Percentiles rank a stretch among this genome's conserved stretches.
phyloP scores from a whole-genome alignment of 2,797 vertebrate genomes.

The Sebastes miniatus region DNA sequence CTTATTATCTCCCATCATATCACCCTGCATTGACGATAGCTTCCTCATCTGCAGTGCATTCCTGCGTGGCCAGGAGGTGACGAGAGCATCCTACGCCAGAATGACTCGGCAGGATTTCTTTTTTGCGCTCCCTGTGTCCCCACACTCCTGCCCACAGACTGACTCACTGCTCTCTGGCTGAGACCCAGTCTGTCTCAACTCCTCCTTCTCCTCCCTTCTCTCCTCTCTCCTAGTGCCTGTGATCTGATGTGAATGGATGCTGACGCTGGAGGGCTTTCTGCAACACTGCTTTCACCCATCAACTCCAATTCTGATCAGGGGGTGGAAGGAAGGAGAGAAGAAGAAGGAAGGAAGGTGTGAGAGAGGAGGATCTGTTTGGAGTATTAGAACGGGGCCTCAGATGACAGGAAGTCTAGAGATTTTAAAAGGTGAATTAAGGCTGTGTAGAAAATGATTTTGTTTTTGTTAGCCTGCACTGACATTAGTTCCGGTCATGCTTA shows the following conservation, averaged over 20 bases:
- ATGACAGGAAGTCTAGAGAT: not conserved
- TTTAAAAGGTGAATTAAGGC: not conserved
- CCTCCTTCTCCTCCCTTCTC: constrained; percentile 53
- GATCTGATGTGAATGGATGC: constrained; percentile 70
- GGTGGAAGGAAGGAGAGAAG: not conserved
- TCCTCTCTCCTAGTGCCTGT: constrained; percentile 41
- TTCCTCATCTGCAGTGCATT: constrained; percentile 64
- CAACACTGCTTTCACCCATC: constrained; percentile 65
- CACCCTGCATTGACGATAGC: constrained; percentile 39
- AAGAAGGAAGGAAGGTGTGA: constrained; percentile 13
- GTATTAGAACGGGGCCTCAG: not conserved
- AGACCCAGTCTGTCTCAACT: constrained; percentile 72
- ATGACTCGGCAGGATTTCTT: constrained; percentile 80
- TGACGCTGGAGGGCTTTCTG: constrained; percentile 57
- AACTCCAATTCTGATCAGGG: constrained; percentile 52
- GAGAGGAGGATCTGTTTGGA: constrained; percentile 11
- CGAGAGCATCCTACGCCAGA: constrained; percentile 72
- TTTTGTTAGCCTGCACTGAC: not conserved
- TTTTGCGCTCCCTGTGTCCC: constrained; percentile 60
- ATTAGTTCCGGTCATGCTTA: too few species aligned
- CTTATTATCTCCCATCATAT: constrained; percentile 62
- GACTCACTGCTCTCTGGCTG: constrained; percentile 75
- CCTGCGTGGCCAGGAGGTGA: constrained; percentile 68
- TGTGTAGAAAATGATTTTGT: not conserved
- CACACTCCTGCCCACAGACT: constrained; percentile 73